These are phyloP conservation scores for Chlorops oryzae DNA, from an alignment of 1,140 invertebrate genomes.

Conservation along the genomic window DNA sequence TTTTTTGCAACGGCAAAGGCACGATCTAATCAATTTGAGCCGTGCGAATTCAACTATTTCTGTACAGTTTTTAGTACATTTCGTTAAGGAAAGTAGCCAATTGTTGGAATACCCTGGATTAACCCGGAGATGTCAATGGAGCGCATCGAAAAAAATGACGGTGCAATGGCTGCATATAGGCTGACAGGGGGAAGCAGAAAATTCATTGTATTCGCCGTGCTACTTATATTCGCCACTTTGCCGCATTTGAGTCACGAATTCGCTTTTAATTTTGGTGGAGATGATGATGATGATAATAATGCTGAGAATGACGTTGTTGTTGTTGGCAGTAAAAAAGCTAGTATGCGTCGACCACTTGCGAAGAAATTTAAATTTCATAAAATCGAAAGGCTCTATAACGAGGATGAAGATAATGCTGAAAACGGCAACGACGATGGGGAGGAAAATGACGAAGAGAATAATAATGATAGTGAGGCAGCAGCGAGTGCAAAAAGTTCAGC, in stretches of 20 bases:
- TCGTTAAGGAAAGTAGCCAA: no score
- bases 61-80: no score
- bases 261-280: conserved; percentile 9
- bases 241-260: conserved; percentile 12
- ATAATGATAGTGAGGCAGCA: neutral
- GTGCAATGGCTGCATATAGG: neutral
- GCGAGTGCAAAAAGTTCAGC: neutral
- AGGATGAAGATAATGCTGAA: conserved; percentile 13
- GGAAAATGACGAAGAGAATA: neutral
- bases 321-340: neutral
- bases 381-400: conserved; percentile 24
- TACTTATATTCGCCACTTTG: conserved; percentile 11
- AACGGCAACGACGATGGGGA: conserved; percentile 9
- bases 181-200: neutral
- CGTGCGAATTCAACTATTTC: no score
- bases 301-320: neutral
- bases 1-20: no score
- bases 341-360: conserved; percentile 13
- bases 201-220: neutral
- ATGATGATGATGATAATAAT: conserved; percentile 9
- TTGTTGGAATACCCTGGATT: no score
- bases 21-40: no score
- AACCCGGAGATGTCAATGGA: no score
- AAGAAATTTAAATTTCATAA: conserved; percentile 34
- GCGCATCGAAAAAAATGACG: neutral